Evolutionary conservation across 2,888 invertebrate species (phyloP).

Genomic region (Cryptocephalus primarius): DNA sequence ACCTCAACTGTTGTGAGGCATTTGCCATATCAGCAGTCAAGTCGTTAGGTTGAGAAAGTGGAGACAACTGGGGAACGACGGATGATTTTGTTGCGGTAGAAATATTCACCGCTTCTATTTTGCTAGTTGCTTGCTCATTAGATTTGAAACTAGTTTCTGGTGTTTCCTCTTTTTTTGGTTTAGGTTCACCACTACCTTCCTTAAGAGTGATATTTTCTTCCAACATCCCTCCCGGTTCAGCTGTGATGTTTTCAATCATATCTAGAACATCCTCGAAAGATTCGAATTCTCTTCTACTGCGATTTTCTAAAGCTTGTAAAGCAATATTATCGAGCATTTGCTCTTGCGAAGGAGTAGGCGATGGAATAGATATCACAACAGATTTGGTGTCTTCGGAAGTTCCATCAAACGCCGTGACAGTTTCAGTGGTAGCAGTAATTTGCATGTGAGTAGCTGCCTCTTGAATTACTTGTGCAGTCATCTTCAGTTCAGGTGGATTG

Average conservation of each 20-base stretch:
- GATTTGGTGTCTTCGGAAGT: constrained; percentile 50
- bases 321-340: constrained; percentile 53
- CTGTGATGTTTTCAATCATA: constrained; percentile 54
- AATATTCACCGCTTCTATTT: constrained; percentile 14
- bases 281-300: constrained; percentile 45
- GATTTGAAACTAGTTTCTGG: neutral
- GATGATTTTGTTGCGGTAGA: constrained; percentile 26
- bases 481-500: constrained; percentile 33
- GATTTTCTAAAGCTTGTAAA: constrained; percentile 45
- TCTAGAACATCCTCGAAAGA: constrained; percentile 59
- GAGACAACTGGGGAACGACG: constrained; percentile 56
- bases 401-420: constrained; percentile 46
- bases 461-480: constrained; percentile 36
- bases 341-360: constrained; percentile 54
- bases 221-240: constrained; percentile 25
- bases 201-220: constrained; percentile 22
- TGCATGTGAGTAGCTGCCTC: constrained; percentile 29
- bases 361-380: constrained; percentile 55
- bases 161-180: constrained; percentile 8
- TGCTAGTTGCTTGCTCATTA: neutral
- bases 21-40: constrained; percentile 61
- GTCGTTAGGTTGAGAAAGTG: constrained; percentile 60
- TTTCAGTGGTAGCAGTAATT: constrained; percentile 37
- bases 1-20: constrained; percentile 56
- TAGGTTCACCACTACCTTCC: neutral